These are phyloP conservation scores for Phylloscopus trochilus DNA, from an alignment of 2,113 vertebrate species.

Conservation along the genomic window DNA sequence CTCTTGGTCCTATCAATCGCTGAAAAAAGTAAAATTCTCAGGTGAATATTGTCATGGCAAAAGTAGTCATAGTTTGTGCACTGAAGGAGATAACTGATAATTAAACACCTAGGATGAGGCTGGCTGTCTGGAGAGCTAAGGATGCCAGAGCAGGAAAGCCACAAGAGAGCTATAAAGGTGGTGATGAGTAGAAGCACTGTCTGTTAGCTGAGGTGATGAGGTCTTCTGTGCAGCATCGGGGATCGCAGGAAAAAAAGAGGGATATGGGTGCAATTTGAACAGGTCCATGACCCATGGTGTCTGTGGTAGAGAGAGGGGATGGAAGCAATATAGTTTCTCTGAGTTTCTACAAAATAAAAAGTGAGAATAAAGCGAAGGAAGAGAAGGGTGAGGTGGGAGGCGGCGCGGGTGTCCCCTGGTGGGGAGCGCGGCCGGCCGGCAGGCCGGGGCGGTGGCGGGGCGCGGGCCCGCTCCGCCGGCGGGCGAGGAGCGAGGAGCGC, in stretches of 20 bases:
- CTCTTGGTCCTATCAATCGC: neutral
- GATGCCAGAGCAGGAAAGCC: neutral
- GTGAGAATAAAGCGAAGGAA: no score
- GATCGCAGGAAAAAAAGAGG: neutral
- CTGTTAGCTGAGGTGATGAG: neutral
- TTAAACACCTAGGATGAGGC: neutral
- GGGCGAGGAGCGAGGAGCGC: rapidly evolving
- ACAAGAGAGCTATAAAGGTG: neutral
- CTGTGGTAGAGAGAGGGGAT: neutral
- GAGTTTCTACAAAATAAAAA: neutral
- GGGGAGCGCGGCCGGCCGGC: neutral
- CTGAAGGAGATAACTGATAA: neutral
- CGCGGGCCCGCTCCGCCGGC: neutral
- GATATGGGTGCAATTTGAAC: neutral
- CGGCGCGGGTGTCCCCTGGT: rapidly evolving
- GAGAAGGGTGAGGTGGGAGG: no score
- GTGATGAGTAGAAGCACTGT: rapidly evolving
- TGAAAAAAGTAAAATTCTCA: neutral
- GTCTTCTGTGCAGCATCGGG: neutral
- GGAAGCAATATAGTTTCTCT: neutral
- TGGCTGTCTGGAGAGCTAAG: neutral
- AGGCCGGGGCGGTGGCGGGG: neutral
- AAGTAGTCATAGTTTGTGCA: neutral
- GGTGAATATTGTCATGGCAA: neutral
- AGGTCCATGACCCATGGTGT: neutral